Percentiles rank a stretch among this genome's conserved stretches.
Conservation (phyloP, 2,888 invertebrate genomes). For the Drosophila mimetica region DNA sequence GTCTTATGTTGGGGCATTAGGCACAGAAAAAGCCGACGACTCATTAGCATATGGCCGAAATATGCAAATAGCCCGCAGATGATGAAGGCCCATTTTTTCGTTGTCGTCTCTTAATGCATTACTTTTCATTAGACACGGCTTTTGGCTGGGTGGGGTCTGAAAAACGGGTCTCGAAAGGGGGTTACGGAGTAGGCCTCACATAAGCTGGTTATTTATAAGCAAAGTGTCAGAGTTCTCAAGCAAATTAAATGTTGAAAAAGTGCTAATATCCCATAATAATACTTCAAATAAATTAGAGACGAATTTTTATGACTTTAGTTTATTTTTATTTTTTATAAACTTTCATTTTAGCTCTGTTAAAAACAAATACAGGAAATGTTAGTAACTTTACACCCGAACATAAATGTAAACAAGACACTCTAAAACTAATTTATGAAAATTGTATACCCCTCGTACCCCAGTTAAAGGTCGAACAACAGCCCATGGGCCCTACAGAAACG, state of each 20-base stretch:
- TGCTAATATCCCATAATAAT: neutral
- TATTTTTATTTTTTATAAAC: too few species aligned
- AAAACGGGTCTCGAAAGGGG: conserved; percentile 13
- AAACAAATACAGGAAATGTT: neutral
- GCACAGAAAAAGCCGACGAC: conserved; percentile 42
- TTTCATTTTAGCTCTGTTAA: too few species aligned
- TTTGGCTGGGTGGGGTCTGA: conserved; percentile 6
- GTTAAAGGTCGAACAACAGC: conserved; percentile 1
- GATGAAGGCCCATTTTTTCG: conserved; percentile 45
- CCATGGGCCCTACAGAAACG: conserved; percentile 8
- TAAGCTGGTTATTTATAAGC: conserved; percentile 41
- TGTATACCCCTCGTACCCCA: neutral
- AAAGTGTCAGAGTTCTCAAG: conserved; percentile 21
- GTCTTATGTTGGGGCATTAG: neutral
- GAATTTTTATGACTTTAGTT: too few species aligned
- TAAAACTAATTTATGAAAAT: conserved; percentile 21
- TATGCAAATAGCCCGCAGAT: conserved; percentile 68
- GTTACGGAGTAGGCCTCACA: conserved; percentile 11
- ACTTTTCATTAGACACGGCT: conserved; percentile 60
- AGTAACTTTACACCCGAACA: neutral
- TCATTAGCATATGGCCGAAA: conserved; percentile 64
- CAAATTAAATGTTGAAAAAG: conserved; percentile 15
- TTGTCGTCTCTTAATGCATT: conserved; percentile 23
- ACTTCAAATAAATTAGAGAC: too few species aligned
- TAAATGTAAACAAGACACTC: neutral